A percentile compares a stretch with the other conserved stretches of the same genome.
Conservation (phyloP, 2,113 vertebrate species). For the Menidia beryllina region DNA sequence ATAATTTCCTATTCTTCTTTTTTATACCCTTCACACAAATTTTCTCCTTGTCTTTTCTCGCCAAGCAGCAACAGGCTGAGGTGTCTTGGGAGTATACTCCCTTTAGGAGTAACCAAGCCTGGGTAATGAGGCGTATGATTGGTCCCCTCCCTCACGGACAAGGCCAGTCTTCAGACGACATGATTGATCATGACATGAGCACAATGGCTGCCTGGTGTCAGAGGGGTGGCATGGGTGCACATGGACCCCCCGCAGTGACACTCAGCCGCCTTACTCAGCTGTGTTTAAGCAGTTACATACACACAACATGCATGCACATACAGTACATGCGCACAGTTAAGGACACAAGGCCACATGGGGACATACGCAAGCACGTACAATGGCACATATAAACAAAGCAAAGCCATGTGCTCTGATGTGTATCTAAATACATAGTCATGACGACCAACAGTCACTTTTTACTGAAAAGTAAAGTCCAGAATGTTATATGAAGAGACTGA, state of each 20-base stretch:
- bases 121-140: conserved; percentile 87
- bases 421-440: background rate
- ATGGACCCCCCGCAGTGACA: conserved; percentile 56
- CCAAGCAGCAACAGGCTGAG: conserved; percentile 79
- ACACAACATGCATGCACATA: conserved; percentile 9
- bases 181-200: conserved; percentile 85
- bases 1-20: background rate
- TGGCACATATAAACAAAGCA: background rate
- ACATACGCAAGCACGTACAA: conserved; percentile 1
- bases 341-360: conserved; percentile 16
- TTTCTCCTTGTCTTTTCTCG: conserved; percentile 35
- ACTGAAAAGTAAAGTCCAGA: background rate
- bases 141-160: conserved; percentile 82
- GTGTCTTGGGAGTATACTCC: conserved; percentile 71
- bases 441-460: too few species aligned
- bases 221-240: conserved; percentile 73
- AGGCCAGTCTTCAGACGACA: conserved; percentile 75
- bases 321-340: conserved; percentile 14
- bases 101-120: conserved; percentile 83
- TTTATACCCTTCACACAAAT: conserved; percentile 4
- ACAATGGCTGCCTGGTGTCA: conserved; percentile 82
- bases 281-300: conserved; percentile 40
- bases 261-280: conserved; percentile 49
- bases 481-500: background rate
- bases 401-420: background rate